Percentiles rank a stretch among this genome's conserved stretches.
phyloP scores from a whole-genome alignment of 1,140 invertebrate genomes.

The Carposina sasakii region DNA sequence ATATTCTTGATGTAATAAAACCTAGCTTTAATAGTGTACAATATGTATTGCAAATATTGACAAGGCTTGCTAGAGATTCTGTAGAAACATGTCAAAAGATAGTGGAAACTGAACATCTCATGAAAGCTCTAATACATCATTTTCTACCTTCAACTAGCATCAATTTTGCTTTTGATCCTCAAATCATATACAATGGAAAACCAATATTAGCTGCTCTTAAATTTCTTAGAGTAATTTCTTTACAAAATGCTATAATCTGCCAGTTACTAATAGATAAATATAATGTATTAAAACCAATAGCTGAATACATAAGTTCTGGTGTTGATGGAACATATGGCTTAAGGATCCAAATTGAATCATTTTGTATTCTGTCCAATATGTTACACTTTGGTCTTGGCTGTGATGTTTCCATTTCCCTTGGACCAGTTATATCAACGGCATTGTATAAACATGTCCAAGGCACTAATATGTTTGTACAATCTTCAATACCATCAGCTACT shows the following conservation, averaged over 20 bases:
- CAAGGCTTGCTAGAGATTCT: slow-evolving; percentile 79
- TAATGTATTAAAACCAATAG: slow-evolving; percentile 63
- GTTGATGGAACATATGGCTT: slow-evolving; percentile 66
- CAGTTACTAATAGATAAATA: slow-evolving; percentile 55
- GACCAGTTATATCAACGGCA: slow-evolving; percentile 58
- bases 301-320: slow-evolving; percentile 66
- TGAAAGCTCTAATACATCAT: slow-evolving; percentile 73
- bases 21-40: slow-evolving; percentile 78
- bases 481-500: slow-evolving; percentile 62
- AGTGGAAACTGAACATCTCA: slow-evolving; percentile 71
- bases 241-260: slow-evolving; percentile 58
- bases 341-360: slow-evolving; percentile 75
- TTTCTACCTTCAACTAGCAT: slow-evolving; percentile 73
- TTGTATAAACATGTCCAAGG: slow-evolving; percentile 71
- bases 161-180: slow-evolving; percentile 43
- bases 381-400: slow-evolving; percentile 55
- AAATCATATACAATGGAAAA: slow-evolving; percentile 56
- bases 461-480: slow-evolving; percentile 59
- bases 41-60: slow-evolving; percentile 81
- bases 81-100: slow-evolving; percentile 75
- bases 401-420: slow-evolving; percentile 49
- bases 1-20: slow-evolving; percentile 78
- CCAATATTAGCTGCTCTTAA: slow-evolving; percentile 70
- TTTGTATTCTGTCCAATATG: slow-evolving; percentile 65
- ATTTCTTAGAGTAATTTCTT: slow-evolving; percentile 67